These are phyloP conservation scores for Torymus tubicola DNA, from an alignment of 2,888 invertebrate genomes.

Conservation along the genomic window DNA sequence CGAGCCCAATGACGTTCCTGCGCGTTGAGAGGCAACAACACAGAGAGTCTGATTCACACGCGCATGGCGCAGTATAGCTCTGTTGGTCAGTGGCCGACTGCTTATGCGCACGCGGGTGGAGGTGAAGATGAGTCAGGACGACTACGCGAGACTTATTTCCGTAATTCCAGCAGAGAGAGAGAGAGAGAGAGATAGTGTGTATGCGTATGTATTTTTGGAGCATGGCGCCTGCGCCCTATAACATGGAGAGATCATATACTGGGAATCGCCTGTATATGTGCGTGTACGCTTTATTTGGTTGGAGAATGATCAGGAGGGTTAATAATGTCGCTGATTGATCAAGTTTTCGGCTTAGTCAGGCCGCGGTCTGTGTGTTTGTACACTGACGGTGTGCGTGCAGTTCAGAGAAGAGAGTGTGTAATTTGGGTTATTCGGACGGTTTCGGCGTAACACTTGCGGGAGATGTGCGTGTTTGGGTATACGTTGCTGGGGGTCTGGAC, in stretches of 20 bases:
- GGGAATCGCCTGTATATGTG: neutral
- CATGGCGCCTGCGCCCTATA: neutral
- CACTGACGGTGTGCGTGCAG: neutral
- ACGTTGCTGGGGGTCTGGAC: too few species aligned
- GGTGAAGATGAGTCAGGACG: conserved; percentile 47
- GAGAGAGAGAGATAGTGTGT: too few species aligned
- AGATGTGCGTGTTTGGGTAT: too few species aligned
- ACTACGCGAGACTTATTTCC: conserved; percentile 40
- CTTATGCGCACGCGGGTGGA: neutral
- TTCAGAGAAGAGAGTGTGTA: conserved; percentile 21
- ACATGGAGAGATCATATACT: neutral
- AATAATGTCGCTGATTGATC: neutral
- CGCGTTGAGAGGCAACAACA: conserved; percentile 21
- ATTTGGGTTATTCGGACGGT: conserved; percentile 3
- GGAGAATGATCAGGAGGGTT: neutral
- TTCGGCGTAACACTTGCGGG: too few species aligned
- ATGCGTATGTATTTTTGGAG: conserved; percentile 18
- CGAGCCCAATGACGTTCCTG: conserved; percentile 21
- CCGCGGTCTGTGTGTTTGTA: neutral
- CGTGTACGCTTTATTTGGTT: neutral
- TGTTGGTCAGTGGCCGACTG: conserved; percentile 33
- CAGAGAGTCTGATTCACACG: conserved; percentile 36
- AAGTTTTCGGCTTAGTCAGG: neutral
- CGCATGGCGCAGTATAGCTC: neutral
- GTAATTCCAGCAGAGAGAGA: neutral